phyloP scores from a whole-genome alignment of 2,113 vertebrate species.

The Ranitomeya variabilis region DNA sequence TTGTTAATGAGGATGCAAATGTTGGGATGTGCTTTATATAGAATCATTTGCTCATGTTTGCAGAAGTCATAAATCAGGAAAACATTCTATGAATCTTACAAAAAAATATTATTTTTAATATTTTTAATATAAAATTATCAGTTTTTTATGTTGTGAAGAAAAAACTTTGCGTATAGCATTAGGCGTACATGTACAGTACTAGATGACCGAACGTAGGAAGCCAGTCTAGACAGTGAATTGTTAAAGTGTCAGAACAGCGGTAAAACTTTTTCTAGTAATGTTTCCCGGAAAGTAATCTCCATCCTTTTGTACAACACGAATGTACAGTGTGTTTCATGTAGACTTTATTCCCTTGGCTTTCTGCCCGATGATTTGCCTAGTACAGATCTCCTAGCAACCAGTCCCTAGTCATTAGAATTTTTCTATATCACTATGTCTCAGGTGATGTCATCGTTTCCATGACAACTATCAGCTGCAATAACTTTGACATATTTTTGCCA shows the following conservation, averaged over 20 bases:
- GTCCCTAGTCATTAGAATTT: constrained; percentile 78
- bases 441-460: constrained; percentile 82
- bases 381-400: constrained; percentile 83
- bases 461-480: constrained; percentile 82
- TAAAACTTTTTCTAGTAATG: constrained; percentile 60
- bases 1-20: too few species aligned
- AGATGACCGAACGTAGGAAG: not conserved
- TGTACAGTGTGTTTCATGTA: constrained; percentile 70
- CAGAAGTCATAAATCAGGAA: too few species aligned
- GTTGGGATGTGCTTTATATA: too few species aligned
- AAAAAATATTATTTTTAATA: too few species aligned
- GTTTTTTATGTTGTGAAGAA: not conserved
- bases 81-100: too few species aligned
- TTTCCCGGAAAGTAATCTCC: constrained; percentile 61
- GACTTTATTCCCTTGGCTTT: constrained; percentile 73
- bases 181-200: not conserved
- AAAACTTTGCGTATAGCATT: not conserved
- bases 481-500: constrained; percentile 66
- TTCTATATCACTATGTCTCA: constrained; percentile 83
- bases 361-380: constrained; percentile 77
- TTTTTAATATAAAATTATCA: too few species aligned
- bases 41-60: too few species aligned
- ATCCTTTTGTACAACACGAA: constrained; percentile 60
- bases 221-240: not conserved
- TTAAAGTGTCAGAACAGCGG: not conserved